Conservation (phyloP, 1,140 invertebrate species). For the Littorina saxatilis region DNA sequence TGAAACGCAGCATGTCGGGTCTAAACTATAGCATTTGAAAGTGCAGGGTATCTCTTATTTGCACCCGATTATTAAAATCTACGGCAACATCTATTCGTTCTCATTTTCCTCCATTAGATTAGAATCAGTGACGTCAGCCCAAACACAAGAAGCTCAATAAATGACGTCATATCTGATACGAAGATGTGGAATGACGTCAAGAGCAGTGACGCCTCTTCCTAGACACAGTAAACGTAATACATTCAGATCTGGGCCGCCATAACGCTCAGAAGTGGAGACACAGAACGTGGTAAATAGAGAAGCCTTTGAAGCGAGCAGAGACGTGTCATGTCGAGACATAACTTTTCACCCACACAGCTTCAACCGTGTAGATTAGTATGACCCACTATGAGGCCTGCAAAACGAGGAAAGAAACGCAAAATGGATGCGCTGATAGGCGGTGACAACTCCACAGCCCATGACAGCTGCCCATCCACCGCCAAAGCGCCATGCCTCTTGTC, state of each 20-base stretch:
- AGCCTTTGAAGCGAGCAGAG: neutral
- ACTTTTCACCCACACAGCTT: slow-evolving; percentile 24
- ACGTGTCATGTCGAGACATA: slow-evolving; percentile 30
- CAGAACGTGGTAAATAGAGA: slow-evolving; percentile 1
- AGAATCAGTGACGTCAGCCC: too few relatives aligned
- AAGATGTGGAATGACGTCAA: neutral
- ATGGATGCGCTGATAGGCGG: slow-evolving; percentile 56
- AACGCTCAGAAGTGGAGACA: slow-evolving; percentile 1
- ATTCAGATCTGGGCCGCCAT: neutral
- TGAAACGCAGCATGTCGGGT: too few relatives aligned
- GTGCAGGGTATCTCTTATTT: too few relatives aligned
- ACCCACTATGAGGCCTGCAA: slow-evolving; percentile 41
- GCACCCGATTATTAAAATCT: too few relatives aligned
- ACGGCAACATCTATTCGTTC: too few relatives aligned
- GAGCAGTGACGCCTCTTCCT: neutral
- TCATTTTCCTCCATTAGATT: too few relatives aligned
- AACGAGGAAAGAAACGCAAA: slow-evolving; percentile 48
- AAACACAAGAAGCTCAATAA: too few relatives aligned
- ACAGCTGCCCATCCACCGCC: slow-evolving; percentile 42
- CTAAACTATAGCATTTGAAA: too few relatives aligned
- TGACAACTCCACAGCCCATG: slow-evolving; percentile 52
- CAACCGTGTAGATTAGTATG: neutral
- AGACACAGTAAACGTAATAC: neutral
- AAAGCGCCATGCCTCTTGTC: slow-evolving; percentile 45
- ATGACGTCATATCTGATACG: neutral